Evolutionary conservation across 2,888 invertebrate genomes (phyloP), one percentile per base, ranked within the genome.

Genomic region (Protula sp.): DNA sequence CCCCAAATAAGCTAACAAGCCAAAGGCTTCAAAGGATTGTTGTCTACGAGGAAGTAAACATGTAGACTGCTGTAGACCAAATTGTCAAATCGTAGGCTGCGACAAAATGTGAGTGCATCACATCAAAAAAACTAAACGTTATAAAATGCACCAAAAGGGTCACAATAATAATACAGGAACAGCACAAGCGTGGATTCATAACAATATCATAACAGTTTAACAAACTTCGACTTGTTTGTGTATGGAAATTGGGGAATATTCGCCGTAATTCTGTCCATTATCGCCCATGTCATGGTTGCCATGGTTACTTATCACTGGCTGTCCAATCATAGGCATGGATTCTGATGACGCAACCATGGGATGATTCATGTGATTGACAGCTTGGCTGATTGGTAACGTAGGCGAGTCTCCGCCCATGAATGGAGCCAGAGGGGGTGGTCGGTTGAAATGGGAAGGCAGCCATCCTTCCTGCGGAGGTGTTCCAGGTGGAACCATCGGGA

Each of bases 401-500:
- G 75, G 74, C 1, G 75, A 77, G 50, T 73, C 71, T 19, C 75
- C 69, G 14, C 73, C 75, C 58, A 75, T 62, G 62, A 69, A 75
- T 29, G 67, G 69, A 5, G 66, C 62, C 28, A 64, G 63, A 27
- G 61, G 59, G n/a, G 52, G 52, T 45, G 47, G 9, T 22, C 48
- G 47, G 29, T 57, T 57, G 48, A 50, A 60, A 14, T 62, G 60
- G 19, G 57, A 26, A 66, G 51, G 47, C 28, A 50, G 48, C 72
- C 76, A 75, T 29, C 64, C 61, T 3, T 63, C 69, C 31, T 72
- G 71, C 4, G 76, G 71, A 3, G 77, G 75, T 0, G 75, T 72
- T 4, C 73, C 74, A 1, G 78, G 73, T 0, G 76, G 72, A 5
- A 70, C 71, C 55, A 73, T 70, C n/a, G 76, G 74, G n/a, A 74